Conservation (phyloP, 2,888 invertebrate genomes). For the Drosophila flavopinicola region DNA sequence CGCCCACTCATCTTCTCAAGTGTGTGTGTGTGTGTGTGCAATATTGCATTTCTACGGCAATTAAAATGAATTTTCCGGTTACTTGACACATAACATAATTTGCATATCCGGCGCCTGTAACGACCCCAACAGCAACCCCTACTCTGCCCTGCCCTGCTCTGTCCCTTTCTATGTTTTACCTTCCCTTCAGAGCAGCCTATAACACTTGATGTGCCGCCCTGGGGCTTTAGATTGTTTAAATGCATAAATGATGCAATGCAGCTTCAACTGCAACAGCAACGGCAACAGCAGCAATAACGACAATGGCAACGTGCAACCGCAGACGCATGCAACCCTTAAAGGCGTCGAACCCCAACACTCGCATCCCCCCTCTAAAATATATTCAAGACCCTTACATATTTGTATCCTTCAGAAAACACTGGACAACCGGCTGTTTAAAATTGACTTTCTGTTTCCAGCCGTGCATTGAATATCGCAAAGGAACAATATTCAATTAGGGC, state of each 20-base stretch:
- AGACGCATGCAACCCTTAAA: slow-evolving; percentile 64
- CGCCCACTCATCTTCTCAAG: slow-evolving; percentile 10
- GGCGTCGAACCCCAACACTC: no score
- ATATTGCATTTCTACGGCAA: slow-evolving; percentile 80
- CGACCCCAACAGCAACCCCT: slow-evolving; percentile 5
- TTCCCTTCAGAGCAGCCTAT: no score
- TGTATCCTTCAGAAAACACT: slow-evolving; percentile 53
- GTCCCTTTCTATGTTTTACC: no score
- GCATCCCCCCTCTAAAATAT: background rate
- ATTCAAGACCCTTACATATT: slow-evolving; percentile 1
- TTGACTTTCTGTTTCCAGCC: no score
- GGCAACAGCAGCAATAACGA: slow-evolving; percentile 20
- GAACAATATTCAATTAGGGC: no score
- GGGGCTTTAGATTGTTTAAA: slow-evolving; percentile 65
- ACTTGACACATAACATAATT: slow-evolving; percentile 84
- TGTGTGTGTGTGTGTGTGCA: slow-evolving; percentile 46
- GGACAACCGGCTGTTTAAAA: slow-evolving; percentile 15
- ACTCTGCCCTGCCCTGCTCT: background rate
- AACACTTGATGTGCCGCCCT: slow-evolving; percentile 32
- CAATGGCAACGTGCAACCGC: slow-evolving; percentile 44
- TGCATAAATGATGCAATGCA: slow-evolving; percentile 67
- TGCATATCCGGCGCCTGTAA: slow-evolving; percentile 77
- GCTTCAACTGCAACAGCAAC: slow-evolving; percentile 35
- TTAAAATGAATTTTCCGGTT: slow-evolving; percentile 84
- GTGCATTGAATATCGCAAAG: no score